Conservation (phyloP, 1,140 invertebrate genomes). For the Hypsibius dujardini region DNA sequence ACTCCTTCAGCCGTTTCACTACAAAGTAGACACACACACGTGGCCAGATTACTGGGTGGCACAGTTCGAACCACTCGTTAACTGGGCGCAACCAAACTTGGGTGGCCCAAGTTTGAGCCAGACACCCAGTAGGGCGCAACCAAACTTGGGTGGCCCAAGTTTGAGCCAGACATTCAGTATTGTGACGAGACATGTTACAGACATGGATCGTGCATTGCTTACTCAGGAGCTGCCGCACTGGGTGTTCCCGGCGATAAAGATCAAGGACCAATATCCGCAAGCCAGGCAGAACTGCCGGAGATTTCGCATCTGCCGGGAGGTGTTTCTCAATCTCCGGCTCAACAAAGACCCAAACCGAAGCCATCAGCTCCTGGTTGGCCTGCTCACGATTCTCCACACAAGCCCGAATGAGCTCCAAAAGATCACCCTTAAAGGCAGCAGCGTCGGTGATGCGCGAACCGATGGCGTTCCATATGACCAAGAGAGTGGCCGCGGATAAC, state of each 20-base stretch:
- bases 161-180: too few relatives aligned
- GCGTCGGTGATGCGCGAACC: not conserved
- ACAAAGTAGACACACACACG: not conserved
- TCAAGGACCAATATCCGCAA: too few relatives aligned
- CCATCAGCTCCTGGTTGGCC: not conserved
- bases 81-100: not conserved
- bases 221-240: too few relatives aligned
- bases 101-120: not conserved
- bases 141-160: not conserved
- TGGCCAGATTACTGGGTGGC: not conserved
- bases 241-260: too few relatives aligned
- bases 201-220: too few relatives aligned
- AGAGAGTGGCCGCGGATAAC: not conserved
- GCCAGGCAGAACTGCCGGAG: not conserved
- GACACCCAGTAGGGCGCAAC: not conserved
- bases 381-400: not conserved
- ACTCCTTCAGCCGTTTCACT: constrained; percentile 11
- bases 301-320: not conserved
- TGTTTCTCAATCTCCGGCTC: not conserved
- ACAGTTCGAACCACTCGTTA: not conserved
- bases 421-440: not conserved
- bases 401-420: not conserved
- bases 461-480: not conserved
- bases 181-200: too few relatives aligned
- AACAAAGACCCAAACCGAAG: not conserved